Base-by-base conservation (phyloP, 2,113 vertebrate genomes). In the Myiozetetes cayanensis region DNA sequence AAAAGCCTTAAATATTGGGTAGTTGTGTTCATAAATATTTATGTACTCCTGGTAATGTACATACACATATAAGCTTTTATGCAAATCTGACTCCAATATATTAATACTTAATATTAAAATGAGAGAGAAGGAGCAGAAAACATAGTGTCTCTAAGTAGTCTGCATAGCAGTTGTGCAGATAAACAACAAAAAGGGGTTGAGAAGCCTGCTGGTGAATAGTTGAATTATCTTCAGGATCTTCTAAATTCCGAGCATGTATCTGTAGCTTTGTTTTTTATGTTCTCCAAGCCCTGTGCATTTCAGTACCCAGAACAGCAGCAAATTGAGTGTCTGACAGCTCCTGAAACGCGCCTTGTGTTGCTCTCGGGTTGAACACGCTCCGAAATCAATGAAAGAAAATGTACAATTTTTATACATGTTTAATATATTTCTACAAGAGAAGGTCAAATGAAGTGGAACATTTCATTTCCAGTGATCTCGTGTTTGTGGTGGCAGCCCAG, bases 391-490 rank as follows among this genome's bases (percentile, higher is more conserved):
- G 91, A 68, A 89, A 94, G 88, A 93, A 95, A 95, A 95, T 72
- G 84, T 86, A 74, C 77, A 49, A 21, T 93, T 95, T 95, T 97
- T 93, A 87, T 96, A 93, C 83, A 79, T 67, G 90, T 93, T 96
- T 94, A 96, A 95, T 96, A 89, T 91, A 90, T 96, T 95, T 92
- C 91, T 95, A 87, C 94, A 86, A 95, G 96, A 61, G 91, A 75
- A 96, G 90, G 93, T 95, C 94, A 97, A 93, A 96, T 83, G 88
- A 93, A 97, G 94, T 80, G 73, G 95, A 97, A 97, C 94, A 30
- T 95, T 93, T 90, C 31, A 67, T 94, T 96, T 90, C 35, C 74
- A 39, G 83, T 25, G 91, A 70, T 93, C 78, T 85, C 0, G 4
- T 85, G 59, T 72, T 92, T 65, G 66, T 70, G 75, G 62, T 71